Evolutionary conservation across 2,113 vertebrate genomes (phyloP).

Genomic region (Origma solitaria): DNA sequence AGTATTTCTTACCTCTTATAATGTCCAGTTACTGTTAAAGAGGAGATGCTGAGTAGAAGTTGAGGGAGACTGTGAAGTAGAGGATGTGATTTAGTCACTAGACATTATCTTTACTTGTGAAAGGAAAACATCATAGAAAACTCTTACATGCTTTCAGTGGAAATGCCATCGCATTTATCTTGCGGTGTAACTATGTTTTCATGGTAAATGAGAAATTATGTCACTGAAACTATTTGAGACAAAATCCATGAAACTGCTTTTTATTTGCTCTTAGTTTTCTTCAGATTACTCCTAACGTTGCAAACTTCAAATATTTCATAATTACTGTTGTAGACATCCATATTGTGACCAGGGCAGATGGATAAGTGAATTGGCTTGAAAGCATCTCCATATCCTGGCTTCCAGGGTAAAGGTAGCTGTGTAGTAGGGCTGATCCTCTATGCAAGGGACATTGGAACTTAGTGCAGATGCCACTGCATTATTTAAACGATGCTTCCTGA

Average conservation of each 20-base stretch:
- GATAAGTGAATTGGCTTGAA: background rate
- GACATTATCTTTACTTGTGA: background rate
- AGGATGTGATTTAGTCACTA: background rate
- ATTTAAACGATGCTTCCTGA: background rate
- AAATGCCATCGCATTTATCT: background rate
- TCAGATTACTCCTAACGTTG: background rate
- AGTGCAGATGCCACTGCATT: background rate
- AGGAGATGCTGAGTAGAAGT: background rate
- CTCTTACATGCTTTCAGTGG: background rate
- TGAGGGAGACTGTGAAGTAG: background rate
- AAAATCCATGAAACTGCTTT: background rate
- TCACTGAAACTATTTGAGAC: background rate
- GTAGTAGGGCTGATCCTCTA: background rate
- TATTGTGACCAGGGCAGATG: background rate
- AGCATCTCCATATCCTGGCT: background rate
- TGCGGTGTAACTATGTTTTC: background rate
- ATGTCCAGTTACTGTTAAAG: background rate
- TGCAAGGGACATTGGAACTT: background rate
- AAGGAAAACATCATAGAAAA: background rate
- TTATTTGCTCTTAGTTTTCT: background rate
- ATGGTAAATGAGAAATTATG: background rate
- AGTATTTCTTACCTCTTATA: background rate
- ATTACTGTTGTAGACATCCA: background rate
- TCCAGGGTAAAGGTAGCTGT: background rate
- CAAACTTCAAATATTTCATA: background rate